phyloP scores from a whole-genome alignment of 2,113 vertebrate species.

The Pygoscelis antarcticus region DNA sequence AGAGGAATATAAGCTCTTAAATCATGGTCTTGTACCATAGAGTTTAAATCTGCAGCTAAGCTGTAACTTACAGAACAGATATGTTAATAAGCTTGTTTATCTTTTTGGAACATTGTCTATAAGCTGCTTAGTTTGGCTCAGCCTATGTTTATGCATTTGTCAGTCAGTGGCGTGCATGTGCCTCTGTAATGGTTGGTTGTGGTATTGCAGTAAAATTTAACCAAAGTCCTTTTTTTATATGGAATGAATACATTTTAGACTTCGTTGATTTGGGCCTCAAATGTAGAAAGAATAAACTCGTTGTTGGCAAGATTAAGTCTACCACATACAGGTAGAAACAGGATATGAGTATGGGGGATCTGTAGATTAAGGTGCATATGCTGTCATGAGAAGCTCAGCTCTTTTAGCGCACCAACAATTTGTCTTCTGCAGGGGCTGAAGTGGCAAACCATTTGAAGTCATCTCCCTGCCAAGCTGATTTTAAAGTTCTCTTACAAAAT shows the following conservation, averaged over 20 bases:
- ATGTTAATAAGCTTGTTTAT: constrained; percentile 5
- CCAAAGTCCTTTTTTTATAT: not conserved
- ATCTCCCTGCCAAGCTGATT: not conserved
- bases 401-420: not conserved
- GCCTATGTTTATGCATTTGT: not conserved
- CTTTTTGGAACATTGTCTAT: not conserved
- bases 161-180: not conserved
- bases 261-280: not conserved
- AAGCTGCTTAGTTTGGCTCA: not conserved
- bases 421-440: not conserved
- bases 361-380: not conserved
- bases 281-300: not conserved
- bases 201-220: not conserved
- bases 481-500: not conserved
- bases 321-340: not conserved
- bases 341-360: not conserved
- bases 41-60: not conserved
- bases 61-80: not conserved
- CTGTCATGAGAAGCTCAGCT: not conserved
- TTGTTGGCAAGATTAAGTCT: not conserved
- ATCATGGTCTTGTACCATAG: not conserved
- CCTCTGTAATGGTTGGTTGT: not conserved
- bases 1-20: not conserved
- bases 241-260: not conserved
- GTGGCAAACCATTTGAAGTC: not conserved